Conservation (phyloP, 2,888 invertebrate species). For the Lucinisca nassula region DNA sequence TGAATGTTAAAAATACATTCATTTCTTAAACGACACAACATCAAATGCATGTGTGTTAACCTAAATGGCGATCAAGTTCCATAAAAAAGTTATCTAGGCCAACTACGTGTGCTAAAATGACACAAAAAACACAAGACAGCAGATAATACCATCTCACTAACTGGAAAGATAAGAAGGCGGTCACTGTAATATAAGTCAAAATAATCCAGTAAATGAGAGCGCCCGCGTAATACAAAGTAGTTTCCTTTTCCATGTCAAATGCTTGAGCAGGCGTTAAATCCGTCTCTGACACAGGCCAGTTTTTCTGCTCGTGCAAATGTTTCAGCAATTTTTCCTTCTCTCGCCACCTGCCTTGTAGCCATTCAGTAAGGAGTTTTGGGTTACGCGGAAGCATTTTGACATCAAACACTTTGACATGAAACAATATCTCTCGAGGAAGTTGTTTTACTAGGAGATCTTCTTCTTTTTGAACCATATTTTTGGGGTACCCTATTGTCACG, state of each 20-base stretch:
- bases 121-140: neutral
- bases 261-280: neutral
- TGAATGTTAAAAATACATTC: too few species aligned
- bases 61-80: neutral
- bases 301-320: slow-evolving; percentile 70
- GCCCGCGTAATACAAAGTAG: slow-evolving; percentile 16
- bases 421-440: slow-evolving; percentile 93
- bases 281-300: neutral
- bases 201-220: slow-evolving; percentile 31
- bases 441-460: slow-evolving; percentile 92
- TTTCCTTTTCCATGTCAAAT: slow-evolving; percentile 34
- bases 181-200: neutral
- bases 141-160: neutral
- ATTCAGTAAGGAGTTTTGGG: slow-evolving; percentile 71
- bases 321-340: slow-evolving; percentile 87
- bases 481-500: slow-evolving; percentile 94
- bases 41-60: too few species aligned
- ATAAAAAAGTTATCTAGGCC: neutral
- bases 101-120: neutral
- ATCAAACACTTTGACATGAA: slow-evolving; percentile 90
- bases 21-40: too few species aligned
- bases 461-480: slow-evolving; percentile 93
- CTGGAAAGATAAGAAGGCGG: neutral
- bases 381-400: slow-evolving; percentile 70
- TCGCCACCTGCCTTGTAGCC: slow-evolving; percentile 87